Evolutionary conservation across 2,888 invertebrate species (phyloP), one percentile per base, ranked within the genome.

Genomic region (Phengaris arion): DNA sequence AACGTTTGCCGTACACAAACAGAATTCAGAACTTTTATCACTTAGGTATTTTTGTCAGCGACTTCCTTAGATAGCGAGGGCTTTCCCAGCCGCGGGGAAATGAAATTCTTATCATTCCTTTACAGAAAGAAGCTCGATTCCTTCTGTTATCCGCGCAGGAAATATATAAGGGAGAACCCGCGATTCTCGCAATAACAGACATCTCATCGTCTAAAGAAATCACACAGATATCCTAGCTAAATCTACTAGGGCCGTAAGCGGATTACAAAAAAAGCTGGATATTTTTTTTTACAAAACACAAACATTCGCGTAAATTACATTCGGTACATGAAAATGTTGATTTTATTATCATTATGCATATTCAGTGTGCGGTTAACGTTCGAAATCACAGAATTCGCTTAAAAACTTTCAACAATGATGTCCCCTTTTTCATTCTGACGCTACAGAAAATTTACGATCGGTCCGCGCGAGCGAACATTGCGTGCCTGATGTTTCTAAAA

Each of bases 91-190:
- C 81, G 84, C 84, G 85, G 90, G 94, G 94, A 94, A 94, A 94
- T 94, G 94, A 93, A 94, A 94, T 93, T 93, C 94, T 94, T 94
- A 94, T 94, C 94, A 91, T 88, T 87, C 88, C 86, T 85, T 84
- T 84, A 87, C 86, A 86, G 89, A 88, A 89, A 89, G 89, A 87
- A 89, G 89, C 89, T 86, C 85, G 87, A 88, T 91, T 88, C 88
- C 88, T 88, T 89, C 91, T 88, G 88, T 92, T 92, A 92, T 91
- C 92, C 92, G 85, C 81, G 82, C 81, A 87, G 90, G 89, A 92
- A 92, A 93, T 93, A 91, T 91, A 91, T 89, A 85, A 87, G 88
- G 87, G 86, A 82, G 81, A 79, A 77, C 79, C 79, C 82, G 81
- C 82, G 83, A 80, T 83, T 82, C 83, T 83, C 81, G 89, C 87